Percentiles rank a stretch among this genome's conserved stretches.
These are phyloP conservation scores for Andricus quercusramuli DNA, from an alignment of 2,888 invertebrate genomes.

Conservation along the genomic window DNA sequence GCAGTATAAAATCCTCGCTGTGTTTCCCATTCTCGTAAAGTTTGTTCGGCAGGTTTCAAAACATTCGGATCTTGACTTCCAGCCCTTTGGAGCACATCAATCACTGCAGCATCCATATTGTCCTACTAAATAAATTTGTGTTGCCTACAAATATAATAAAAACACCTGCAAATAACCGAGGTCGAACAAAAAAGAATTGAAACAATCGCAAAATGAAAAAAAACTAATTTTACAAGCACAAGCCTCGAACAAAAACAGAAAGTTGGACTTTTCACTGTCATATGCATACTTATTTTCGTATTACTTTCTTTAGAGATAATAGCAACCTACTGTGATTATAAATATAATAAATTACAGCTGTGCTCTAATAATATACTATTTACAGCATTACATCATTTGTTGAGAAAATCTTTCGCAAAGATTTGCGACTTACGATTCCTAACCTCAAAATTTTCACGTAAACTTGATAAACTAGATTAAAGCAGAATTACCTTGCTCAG, in stretches of 20 bases:
- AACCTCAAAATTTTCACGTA: slow-evolving; percentile 23
- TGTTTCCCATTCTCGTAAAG: slow-evolving; percentile 92
- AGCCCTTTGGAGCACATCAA: slow-evolving; percentile 89
- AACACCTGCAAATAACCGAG: background rate
- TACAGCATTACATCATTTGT: background rate
- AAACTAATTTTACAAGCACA: background rate
- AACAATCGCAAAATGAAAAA: background rate
- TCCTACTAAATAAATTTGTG: slow-evolving; percentile 37
- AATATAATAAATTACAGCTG: background rate
- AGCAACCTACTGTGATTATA: background rate
- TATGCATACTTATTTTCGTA: background rate
- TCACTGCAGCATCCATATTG: slow-evolving; percentile 83
- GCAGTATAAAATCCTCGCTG: slow-evolving; percentile 94
- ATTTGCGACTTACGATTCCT: slow-evolving; percentile 15
- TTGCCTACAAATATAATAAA: background rate
- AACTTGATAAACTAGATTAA: background rate
- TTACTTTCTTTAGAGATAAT: background rate
- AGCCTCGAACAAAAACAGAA: background rate
- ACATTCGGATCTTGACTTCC: slow-evolving; percentile 91
- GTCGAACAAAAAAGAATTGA: background rate
- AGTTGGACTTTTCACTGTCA: background rate
- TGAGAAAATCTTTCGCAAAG: background rate
- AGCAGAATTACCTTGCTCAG: slow-evolving; percentile 8
- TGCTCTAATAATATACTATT: slow-evolving; percentile 4
- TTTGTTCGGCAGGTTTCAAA: slow-evolving; percentile 92